These are phyloP conservation scores for Mustelus asterias DNA, from an alignment of 2,113 vertebrate genomes.

Conservation along the genomic window DNA sequence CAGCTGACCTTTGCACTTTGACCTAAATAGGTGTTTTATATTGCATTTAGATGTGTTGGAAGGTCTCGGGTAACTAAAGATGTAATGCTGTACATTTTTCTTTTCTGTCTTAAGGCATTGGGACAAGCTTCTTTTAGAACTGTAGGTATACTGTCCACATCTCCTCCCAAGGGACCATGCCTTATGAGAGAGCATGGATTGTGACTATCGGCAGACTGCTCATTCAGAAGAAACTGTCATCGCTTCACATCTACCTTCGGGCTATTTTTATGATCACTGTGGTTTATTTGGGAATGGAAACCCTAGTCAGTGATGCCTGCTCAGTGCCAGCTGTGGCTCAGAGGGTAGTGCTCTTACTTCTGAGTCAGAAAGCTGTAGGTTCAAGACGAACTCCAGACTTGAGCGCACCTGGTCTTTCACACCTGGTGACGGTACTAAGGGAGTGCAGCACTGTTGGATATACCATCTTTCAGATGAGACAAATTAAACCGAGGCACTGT, in stretches of 20 bases:
- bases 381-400: too few species aligned
- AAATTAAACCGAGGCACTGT: background rate
- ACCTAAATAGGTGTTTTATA: conserved; percentile 21
- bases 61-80: background rate
- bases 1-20: conserved; percentile 23
- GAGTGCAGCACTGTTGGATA: background rate
- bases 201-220: background rate
- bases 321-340: background rate
- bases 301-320: background rate
- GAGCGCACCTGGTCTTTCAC: background rate
- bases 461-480: background rate
- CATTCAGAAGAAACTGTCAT: background rate
- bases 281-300: background rate
- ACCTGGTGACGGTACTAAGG: background rate
- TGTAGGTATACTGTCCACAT: background rate
- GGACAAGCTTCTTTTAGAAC: background rate
- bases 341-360: too few species aligned
- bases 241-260: background rate
- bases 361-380: background rate
- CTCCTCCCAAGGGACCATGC: background rate
- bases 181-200: background rate
- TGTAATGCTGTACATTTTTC: conserved; percentile 8
- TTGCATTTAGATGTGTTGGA: background rate
- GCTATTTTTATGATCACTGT: background rate
- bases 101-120: conserved; percentile 8